Evolutionary conservation across 2,888 invertebrate species (phyloP), one percentile per base, ranked within the genome.

Genomic region (Drosophila mimica): DNA sequence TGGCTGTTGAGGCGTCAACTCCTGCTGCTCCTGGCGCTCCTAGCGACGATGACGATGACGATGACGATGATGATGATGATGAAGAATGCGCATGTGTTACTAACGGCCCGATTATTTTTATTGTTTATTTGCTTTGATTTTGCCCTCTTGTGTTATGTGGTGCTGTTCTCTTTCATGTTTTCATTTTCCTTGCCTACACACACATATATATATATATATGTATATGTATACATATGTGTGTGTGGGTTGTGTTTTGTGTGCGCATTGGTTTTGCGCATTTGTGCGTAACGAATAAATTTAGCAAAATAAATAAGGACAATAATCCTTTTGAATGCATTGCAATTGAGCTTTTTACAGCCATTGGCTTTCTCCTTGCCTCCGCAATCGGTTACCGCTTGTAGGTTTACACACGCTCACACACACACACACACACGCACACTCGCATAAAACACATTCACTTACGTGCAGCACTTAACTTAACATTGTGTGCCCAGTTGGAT

Each of bases 261-360:
- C 66, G 71, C 74, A 63, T 76, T 70, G 75, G 74, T 81, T 25
- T 82, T 90, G 88, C 79, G 78, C 88, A 88, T 79, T 84, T 88
- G 84, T 88, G 89, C 88, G 90, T 83, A 90, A 83, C 89, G 84
- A 90, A 88, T 90, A 88, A 90, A 90, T 88, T 90, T 88, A 84
- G 89, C 84, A 86, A 90, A 88, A 90, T 88, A 89, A 90, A 89
- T 90, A 88, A 88, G 90, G 83, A 84, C 87, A 90, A 88, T 88
- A 88, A 88, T 90, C 88, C 89, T 82, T 86, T 90, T 88, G 88
- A 85, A 90, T 87, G 82, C 82, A 87, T 81, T 87, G 89, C 85
- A 86, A 88, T 86, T 86, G 85, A 88, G 89, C 89, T 87, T 83
- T 85, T 88, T 80, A 88, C 82, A 85, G 85, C 75, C 83, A 76